Evolutionary conservation across 2,888 invertebrate genomes (phyloP), one percentile per base, ranked within the genome.

Genomic region (Octodonta nipae): DNA sequence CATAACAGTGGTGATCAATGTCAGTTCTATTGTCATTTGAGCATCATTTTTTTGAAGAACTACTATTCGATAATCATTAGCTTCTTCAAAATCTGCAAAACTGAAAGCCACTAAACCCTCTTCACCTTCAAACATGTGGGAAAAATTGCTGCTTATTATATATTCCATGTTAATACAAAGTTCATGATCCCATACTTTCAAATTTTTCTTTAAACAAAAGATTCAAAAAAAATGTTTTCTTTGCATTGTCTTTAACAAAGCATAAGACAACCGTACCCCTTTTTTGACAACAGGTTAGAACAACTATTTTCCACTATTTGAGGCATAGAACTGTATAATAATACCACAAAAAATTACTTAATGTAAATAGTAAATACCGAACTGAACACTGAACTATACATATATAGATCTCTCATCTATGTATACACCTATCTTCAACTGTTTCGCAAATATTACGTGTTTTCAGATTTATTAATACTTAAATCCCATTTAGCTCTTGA

Each of bases 101-200:
- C 92, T 93, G 52, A 96, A 78, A 1, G 86, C 92, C 30, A 86
- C 80, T 70, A 88, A 80, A 46, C 82, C 81, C 50, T 84, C 81
- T 66, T 88, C 85, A 38, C 88, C 91, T 65, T 95, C 93, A 62
- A 95, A 95, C 6, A 86, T 85, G 54, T 93, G 84, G 49, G 95
- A 75, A 62, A 79, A 89, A 2, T 78, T 68, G 38, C 78, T 64
- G 1, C 85, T 80, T 41, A 75, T 74, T 49, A 78, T 77, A 59
- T 93, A 87, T 44, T 84, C 78, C 62, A 95, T 85, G 52, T 81
- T 77, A 55, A 81, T 81, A 64, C 95, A 95, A 28, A 93, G 71
- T 63, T 93, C 92, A 55, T 95, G 93, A 60, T 95, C 91, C 89
- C 92, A 93, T 30, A 89, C 68, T 67, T 84, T 68, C 27, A 69